Conservation (phyloP, 2,797 vertebrate species). For the Smutsia gigantea region DNA sequence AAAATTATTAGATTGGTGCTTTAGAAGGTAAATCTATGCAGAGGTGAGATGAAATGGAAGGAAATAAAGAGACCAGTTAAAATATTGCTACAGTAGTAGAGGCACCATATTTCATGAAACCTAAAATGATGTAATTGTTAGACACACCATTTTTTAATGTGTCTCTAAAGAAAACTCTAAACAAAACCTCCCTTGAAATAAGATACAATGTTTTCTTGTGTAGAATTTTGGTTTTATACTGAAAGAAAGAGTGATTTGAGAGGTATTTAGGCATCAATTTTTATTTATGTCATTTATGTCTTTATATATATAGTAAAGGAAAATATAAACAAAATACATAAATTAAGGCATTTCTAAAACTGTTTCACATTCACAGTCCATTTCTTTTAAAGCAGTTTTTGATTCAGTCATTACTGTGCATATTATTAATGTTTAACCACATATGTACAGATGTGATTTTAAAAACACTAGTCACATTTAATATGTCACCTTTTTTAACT, state of each 20-base stretch:
- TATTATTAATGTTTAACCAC: neutral
- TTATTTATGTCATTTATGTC: neutral
- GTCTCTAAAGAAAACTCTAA: slow-evolving; percentile 3
- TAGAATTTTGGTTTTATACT: slow-evolving; percentile 26
- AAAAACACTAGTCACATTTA: neutral
- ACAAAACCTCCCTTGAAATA: neutral
- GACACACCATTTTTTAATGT: neutral
- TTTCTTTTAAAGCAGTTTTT: slow-evolving; percentile 27
- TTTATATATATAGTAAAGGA: neutral
- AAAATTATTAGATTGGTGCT: neutral
- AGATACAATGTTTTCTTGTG: neutral
- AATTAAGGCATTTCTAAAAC: neutral
- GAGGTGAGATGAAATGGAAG: neutral
- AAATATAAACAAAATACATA: neutral
- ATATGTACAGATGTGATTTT: neutral
- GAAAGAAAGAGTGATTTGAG: neutral
- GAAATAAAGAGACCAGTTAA: neutral
- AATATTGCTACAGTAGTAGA: neutral
- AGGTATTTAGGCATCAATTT: neutral
- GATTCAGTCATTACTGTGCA: neutral
- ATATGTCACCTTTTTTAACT: neutral
- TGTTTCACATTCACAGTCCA: neutral
- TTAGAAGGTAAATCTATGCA: neutral
- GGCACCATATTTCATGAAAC: neutral
- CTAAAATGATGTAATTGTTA: neutral